Percentiles rank a stretch among this genome's conserved stretches.
Conservation (phyloP, 30 jellyfish, hydroid and myxozoan species). For the Pseudorhiza aurosa region DNA sequence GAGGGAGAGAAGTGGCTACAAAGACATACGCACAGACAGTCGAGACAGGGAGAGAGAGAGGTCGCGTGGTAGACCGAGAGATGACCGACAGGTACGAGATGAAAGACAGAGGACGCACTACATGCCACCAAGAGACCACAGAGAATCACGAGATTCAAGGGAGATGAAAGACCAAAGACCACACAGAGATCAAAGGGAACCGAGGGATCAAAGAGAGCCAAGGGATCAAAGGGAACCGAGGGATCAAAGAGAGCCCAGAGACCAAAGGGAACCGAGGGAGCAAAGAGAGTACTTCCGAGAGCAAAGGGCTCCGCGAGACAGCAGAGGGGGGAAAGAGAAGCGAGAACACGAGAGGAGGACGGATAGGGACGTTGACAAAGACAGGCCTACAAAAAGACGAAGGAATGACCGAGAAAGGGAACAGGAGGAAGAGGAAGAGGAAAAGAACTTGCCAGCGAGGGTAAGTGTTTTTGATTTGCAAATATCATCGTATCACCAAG, state of each 20-base stretch:
- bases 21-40: slow-evolving; percentile 30
- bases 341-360: slow-evolving; percentile 56
- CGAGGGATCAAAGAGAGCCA: slow-evolving; percentile 49
- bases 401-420: slow-evolving; percentile 68
- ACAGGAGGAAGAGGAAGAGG: slow-evolving; percentile 49
- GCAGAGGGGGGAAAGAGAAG: slow-evolving; percentile 52
- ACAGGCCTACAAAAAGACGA: slow-evolving; percentile 69
- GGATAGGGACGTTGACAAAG: slow-evolving; percentile 65
- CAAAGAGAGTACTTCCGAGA: slow-evolving; percentile 34
- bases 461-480: background rate
- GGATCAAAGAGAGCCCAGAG: slow-evolving; percentile 67
- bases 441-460: background rate
- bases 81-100: slow-evolving; percentile 50
- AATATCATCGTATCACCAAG: no score
- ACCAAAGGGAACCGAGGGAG: slow-evolving; percentile 47
- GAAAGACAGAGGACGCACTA: slow-evolving; percentile 46
- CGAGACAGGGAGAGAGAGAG: slow-evolving; percentile 67
- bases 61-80: slow-evolving; percentile 57
- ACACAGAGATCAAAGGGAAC: slow-evolving; percentile 49
- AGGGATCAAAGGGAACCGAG: slow-evolving; percentile 51
- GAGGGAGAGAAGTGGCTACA: slow-evolving; percentile 50
- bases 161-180: slow-evolving; percentile 37
- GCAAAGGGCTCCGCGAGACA: slow-evolving; percentile 52
- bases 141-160: slow-evolving; percentile 59
- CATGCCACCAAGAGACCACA: slow-evolving; percentile 31